Percentiles rank a stretch among this genome's conserved stretches.
These are phyloP conservation scores for Chromobotia macracanthus DNA, from an alignment of 2,797 vertebrate genomes.

Conservation along the genomic window DNA sequence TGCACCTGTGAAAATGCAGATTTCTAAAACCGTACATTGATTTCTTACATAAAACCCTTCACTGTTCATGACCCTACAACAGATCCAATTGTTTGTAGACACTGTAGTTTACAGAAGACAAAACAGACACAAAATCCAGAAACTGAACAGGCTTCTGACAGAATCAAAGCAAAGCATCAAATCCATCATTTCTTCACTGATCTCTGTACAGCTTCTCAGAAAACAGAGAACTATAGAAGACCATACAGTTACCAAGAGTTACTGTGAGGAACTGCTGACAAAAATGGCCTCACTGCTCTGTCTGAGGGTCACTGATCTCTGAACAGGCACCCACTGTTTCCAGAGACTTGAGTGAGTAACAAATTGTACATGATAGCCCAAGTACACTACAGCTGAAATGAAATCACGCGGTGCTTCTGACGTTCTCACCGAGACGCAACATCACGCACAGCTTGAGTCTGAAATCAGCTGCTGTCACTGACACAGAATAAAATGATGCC, in stretches of 20 bases:
- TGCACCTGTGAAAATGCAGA: too few relatives aligned
- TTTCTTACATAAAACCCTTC: too few relatives aligned
- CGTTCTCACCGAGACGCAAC: not conserved
- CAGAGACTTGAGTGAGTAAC: not conserved
- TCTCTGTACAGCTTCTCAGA: not conserved
- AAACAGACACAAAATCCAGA: not conserved
- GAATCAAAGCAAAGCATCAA: not conserved
- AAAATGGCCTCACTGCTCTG: not conserved
- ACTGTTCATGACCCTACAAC: too few relatives aligned
- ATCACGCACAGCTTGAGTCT: conserved; percentile 7
- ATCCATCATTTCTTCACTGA: not conserved
- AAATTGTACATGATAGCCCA: conserved; percentile 14
- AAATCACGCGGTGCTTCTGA: not conserved
- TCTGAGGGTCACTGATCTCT: not conserved
- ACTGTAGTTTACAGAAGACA: too few relatives aligned
- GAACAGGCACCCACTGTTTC: not conserved
- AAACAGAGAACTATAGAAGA: not conserved
- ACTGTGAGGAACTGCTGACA: not conserved
- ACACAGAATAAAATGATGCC: not conserved
- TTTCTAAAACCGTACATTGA: too few relatives aligned
- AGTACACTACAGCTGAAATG: conserved; percentile 17
- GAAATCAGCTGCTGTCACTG: not conserved
- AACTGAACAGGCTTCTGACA: not conserved
- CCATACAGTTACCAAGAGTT: not conserved
- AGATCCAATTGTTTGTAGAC: not conserved